Percentiles rank a stretch among this genome's conserved stretches.
phyloP scores from a whole-genome alignment of 2,113 vertebrate genomes.

The Echinops telfairi region DNA sequence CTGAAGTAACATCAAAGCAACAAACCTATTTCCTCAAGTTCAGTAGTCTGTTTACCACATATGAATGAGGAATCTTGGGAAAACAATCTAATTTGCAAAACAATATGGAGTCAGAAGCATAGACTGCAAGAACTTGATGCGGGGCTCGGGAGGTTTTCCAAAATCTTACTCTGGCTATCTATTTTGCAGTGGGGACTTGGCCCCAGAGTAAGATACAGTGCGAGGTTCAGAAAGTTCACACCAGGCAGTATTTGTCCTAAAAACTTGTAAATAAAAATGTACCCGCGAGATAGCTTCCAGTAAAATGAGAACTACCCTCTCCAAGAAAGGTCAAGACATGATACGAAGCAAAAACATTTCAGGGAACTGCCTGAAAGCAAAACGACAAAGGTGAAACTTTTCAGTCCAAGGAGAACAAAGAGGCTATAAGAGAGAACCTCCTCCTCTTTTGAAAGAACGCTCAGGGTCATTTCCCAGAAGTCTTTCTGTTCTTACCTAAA shows the following conservation, averaged over 20 bases:
- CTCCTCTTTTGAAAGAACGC: not conserved
- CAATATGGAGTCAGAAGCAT: conserved; percentile 38
- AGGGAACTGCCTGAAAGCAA: conserved; percentile 64
- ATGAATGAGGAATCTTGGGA: conserved; percentile 25
- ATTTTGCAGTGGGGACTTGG: conserved; percentile 5
- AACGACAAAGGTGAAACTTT: conserved; percentile 76
- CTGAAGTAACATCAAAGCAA: not conserved
- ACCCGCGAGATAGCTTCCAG: conserved; percentile 41
- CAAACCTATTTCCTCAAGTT: conserved; percentile 19
- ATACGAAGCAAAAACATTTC: conserved; percentile 60
- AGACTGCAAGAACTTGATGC: conserved; percentile 35
- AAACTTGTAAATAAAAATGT: conserved; percentile 62
- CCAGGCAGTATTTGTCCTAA: conserved; percentile 48
- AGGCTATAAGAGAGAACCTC: not conserved
- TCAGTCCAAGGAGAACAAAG: conserved; percentile 55
- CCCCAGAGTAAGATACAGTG: conserved; percentile 61
- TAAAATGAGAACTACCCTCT: conserved; percentile 66
- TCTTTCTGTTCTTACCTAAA: not conserved
- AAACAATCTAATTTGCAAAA: conserved; percentile 51
- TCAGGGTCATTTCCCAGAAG: conserved; percentile 60
- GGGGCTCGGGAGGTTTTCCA: conserved; percentile 12
- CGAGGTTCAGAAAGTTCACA: conserved; percentile 28
- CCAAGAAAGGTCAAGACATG: conserved; percentile 77
- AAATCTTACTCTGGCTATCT: conserved; percentile 36
- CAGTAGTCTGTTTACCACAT: not conserved